These are phyloP conservation scores for Acrocephalus kingi DNA, from an alignment of 2,113 vertebrate species.

Conservation along the genomic window DNA sequence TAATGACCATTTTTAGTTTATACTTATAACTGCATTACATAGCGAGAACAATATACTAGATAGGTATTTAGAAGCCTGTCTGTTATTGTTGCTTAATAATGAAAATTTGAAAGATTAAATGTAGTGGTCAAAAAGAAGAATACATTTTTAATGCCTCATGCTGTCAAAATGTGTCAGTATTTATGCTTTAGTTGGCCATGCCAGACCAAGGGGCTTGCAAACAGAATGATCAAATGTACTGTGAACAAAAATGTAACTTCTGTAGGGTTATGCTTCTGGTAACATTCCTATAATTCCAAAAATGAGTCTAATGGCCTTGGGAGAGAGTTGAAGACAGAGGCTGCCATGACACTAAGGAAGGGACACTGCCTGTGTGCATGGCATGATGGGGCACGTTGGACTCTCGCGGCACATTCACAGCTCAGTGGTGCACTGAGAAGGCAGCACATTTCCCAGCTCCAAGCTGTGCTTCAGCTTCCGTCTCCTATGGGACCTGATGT, in stretches of 20 bases:
- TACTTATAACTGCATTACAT: neutral
- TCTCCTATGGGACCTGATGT: neutral
- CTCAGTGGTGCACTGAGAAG: neutral
- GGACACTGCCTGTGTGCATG: neutral
- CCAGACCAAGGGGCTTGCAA: neutral
- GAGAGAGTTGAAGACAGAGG: neutral
- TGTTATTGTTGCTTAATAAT: neutral
- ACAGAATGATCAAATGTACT: neutral
- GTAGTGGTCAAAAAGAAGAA: neutral
- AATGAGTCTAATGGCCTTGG: neutral
- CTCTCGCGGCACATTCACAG: accelerated
- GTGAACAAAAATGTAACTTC: neutral
- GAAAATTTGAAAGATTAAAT: neutral
- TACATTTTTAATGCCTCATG: neutral
- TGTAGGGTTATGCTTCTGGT: neutral
- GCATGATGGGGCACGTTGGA: accelerated
- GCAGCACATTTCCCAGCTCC: neutral
- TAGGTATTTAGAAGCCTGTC: neutral
- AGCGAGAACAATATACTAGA: neutral
- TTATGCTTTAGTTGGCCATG: neutral
- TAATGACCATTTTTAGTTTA: neutral
- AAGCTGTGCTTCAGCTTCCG: accelerated
- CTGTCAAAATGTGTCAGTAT: neutral
- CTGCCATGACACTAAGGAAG: accelerated
- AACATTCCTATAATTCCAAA: neutral